phyloP scores from a whole-genome alignment of 2,113 vertebrate species.

The Picathartes gymnocephalus region DNA sequence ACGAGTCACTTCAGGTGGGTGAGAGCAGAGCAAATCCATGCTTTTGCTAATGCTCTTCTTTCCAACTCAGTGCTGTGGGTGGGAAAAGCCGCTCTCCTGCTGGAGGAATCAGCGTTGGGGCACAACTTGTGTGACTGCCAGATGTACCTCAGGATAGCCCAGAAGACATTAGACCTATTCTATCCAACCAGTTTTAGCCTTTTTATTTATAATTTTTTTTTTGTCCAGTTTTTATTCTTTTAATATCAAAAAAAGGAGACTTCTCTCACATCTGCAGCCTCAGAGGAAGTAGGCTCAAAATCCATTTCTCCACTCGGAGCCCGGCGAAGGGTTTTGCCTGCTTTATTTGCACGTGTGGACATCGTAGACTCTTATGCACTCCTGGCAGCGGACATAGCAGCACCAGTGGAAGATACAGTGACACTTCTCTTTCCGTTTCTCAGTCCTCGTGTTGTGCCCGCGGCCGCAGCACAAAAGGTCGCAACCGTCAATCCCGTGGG shows the following conservation, averaged over 20 bases:
- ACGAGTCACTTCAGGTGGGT: neutral
- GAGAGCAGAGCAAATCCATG: conserved; percentile 17
- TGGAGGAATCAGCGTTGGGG: neutral
- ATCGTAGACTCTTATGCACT: conserved; percentile 78
- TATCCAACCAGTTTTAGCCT: conserved; percentile 56
- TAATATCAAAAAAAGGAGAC: conserved; percentile 38
- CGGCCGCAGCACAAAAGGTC: conserved; percentile 82
- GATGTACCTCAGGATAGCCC: neutral
- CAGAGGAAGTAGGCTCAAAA: conserved; percentile 49
- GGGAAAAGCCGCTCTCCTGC: neutral
- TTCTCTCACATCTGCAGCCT: conserved; percentile 40
- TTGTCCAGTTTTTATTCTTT: conserved; percentile 19
- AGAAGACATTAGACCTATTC: conserved; percentile 61
- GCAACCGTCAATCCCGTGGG: conserved; percentile 80
- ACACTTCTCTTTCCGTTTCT: conserved; percentile 79
- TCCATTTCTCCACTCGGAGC: conserved; percentile 11
- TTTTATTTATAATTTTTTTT: neutral
- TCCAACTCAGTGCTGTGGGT: neutral
- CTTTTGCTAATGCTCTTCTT: neutral
- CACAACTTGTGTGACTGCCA: conserved; percentile 3
- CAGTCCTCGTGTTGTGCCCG: conserved; percentile 78
- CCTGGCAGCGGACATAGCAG: conserved; percentile 83
- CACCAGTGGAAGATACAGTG: conserved; percentile 85
- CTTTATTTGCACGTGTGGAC: conserved; percentile 83
- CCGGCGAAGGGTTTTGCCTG: neutral